Percentiles rank a stretch among this genome's conserved stretches.
Evolutionary conservation across 1,140 invertebrate genomes (phyloP).

Genomic region (Drosophila baimaii): DNA sequence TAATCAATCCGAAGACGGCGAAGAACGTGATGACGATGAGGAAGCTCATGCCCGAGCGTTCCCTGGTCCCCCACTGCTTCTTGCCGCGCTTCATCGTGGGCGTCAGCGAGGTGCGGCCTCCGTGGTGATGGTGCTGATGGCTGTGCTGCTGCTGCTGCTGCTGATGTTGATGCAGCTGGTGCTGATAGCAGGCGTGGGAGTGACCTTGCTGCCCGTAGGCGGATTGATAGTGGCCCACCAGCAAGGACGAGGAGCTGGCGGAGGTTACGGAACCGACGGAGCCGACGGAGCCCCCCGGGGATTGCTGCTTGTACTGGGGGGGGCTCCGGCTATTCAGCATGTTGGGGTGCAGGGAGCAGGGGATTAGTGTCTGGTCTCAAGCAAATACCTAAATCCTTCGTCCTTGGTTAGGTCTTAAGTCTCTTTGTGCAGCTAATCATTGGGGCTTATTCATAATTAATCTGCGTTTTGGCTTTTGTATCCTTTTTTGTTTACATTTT

Average conservation of each 20-base stretch:
- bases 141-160: conserved; percentile 54
- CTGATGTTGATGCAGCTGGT: conserved; percentile 61
- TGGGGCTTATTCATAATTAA: background rate
- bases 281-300: conserved; percentile 73
- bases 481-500: conserved; percentile 12
- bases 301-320: conserved; percentile 69
- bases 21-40: conserved; percentile 95
- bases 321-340: conserved; percentile 79
- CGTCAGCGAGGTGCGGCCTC: conserved; percentile 65
- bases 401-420: conserved; percentile 17
- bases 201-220: conserved; percentile 58
- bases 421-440: conserved; percentile 18
- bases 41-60: conserved; percentile 93
- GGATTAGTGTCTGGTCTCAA: conserved; percentile 41
- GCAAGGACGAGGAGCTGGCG: conserved; percentile 35
- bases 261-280: conserved; percentile 39
- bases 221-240: conserved; percentile 61
- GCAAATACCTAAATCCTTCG: background rate
- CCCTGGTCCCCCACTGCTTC: conserved; percentile 86
- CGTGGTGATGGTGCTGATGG: conserved; percentile 51
- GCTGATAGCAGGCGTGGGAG: conserved; percentile 67
- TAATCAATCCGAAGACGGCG: conserved; percentile 93
- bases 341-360: conserved; percentile 44
- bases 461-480: conserved; percentile 7
- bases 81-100: conserved; percentile 77